Evolutionary conservation across 2,888 invertebrate species (phyloP), one percentile per base, ranked within the genome.

Genomic region (Melanostoma scalare): DNA sequence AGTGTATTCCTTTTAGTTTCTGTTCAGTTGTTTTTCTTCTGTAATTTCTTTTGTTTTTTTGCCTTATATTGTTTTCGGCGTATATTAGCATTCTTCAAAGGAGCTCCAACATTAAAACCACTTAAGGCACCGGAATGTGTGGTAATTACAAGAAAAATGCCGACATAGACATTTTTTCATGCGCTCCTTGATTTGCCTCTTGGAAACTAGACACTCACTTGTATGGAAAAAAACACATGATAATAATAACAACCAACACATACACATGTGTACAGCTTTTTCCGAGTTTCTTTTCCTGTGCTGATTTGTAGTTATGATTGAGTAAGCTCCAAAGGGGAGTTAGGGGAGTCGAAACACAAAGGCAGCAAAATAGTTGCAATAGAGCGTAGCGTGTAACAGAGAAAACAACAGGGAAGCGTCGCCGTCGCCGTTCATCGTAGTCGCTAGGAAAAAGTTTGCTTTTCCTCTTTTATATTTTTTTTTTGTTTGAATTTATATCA

Each of bases 281-380:
- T 46, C 40, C 3, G 38, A 40, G 20, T 55, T 63, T 71, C 55
- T 58, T 60, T 60, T 63, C 42, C 63, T 61, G 63, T 71, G 53
- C 69, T 71, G 81, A 82, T 76, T 78, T 78, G 63, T 79, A 84
- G 78, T 79, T 84, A 69, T 61, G 84, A 71, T 61, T 75, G 67
- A 79, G 78, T 52, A 60, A 60, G 60, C 48, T 56, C 35, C 38
- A 44, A 55, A 53, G 38, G 38, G 67, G 38, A 38, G 44, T 20
- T 8, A 42, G 35, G 10, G 44, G 38, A 56, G 42, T n/a, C 36
- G 3, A 30, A 35, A 36, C 46, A 9, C 68, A 61, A 6, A 42
- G 40, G 46, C 55, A 36, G 31, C 20, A 74, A 69, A 80, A 72
- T 31, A 69, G 56, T 65, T 77, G 77, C 73, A 61, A 77, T 73